Evolutionary conservation across 1,140 invertebrate species (phyloP).

Genomic region (Acyrthosiphon pisum): DNA sequence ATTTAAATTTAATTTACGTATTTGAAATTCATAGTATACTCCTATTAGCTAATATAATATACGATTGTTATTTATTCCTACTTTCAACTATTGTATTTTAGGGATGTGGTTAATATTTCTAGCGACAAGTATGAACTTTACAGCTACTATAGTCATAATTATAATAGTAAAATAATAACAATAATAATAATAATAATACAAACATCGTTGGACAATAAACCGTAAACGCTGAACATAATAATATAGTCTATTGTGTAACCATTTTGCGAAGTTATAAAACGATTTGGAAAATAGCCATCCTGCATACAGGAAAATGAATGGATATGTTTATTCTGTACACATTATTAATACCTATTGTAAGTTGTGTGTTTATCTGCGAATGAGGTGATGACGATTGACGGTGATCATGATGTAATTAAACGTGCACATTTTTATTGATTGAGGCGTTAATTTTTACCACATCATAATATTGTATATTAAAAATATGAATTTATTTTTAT

Average conservation of each 20-base stretch:
- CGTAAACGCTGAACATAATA: not conserved
- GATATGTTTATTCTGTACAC: not conserved
- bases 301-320: not conserved
- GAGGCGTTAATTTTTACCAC: not conserved
- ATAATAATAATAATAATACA: not conserved
- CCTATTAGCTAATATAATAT: not conserved
- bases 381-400: not conserved
- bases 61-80: not conserved
- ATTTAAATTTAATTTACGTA: not conserved
- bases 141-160: not conserved
- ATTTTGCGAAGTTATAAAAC: constrained; percentile 21
- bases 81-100: not conserved
- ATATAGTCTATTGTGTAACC: not conserved
- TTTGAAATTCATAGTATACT: not conserved
- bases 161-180: not conserved
- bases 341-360: not conserved
- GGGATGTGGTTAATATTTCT: not conserved
- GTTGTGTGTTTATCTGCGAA: not conserved
- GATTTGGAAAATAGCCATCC: constrained; percentile 26
- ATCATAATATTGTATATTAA: not conserved
- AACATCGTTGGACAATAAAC: not conserved
- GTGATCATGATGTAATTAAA: not conserved
- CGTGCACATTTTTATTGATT: not conserved
- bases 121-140: not conserved
- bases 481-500: not conserved